Conservation (phyloP, 1,140 invertebrate genomes). For the Penaeus indicus region DNA sequence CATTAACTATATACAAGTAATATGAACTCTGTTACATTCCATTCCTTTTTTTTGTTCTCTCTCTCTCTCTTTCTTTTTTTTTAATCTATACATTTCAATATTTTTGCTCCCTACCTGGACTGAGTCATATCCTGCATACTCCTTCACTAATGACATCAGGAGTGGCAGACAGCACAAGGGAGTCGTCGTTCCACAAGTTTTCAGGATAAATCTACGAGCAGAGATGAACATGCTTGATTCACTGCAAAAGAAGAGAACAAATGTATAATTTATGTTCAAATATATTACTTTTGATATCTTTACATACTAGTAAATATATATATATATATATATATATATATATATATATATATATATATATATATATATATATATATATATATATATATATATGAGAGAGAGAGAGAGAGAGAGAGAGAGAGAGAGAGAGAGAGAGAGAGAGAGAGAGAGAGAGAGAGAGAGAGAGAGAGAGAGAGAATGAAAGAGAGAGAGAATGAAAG, state of each 20-base stretch:
- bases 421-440: too few relatives aligned
- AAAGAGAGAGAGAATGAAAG: too few relatives aligned
- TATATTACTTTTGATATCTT: neutral
- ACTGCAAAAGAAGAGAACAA: conserved; percentile 74
- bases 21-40: neutral
- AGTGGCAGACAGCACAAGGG: conserved; percentile 91
- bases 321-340: too few relatives aligned
- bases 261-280: neutral
- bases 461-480: too few relatives aligned
- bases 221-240: conserved; percentile 99
- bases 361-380: conserved; percentile 85
- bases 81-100: neutral
- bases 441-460: too few relatives aligned
- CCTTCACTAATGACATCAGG: conserved; percentile 86
- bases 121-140: conserved; percentile 86
- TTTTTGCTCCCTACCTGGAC: conserved; percentile 75
- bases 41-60: neutral
- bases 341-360: conserved; percentile 38
- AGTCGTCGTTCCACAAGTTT: conserved; percentile 98
- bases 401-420: too few relatives aligned
- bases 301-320: too few relatives aligned
- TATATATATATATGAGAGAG: conserved; percentile 79
- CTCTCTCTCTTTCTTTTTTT: neutral
- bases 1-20: neutral
- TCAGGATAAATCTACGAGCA: conserved; percentile 92